Conservation (phyloP, 1,140 invertebrate species). For the Heterodera schachtii region DNA sequence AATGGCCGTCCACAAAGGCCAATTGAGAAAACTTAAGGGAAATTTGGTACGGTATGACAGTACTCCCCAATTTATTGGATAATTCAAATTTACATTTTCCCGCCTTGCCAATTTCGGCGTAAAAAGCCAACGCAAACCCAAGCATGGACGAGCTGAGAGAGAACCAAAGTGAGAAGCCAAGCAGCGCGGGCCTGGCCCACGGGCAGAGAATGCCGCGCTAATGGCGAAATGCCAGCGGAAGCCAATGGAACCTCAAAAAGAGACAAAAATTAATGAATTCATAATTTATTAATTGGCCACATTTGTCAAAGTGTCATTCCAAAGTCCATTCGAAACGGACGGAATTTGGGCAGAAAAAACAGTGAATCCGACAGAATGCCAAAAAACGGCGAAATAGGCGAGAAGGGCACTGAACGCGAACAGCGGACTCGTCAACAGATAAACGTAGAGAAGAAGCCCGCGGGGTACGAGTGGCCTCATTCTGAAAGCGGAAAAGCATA, state of each 20-base stretch:
- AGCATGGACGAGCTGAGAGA: slow-evolving; percentile 34
- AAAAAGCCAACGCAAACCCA: slow-evolving; percentile 21
- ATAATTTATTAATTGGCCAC: background rate
- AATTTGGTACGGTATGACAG: too few relatives aligned
- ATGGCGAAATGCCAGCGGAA: slow-evolving; percentile 11
- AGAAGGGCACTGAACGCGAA: slow-evolving; percentile 43
- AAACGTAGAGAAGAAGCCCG: slow-evolving; percentile 36
- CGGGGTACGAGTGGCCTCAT: slow-evolving; percentile 33
- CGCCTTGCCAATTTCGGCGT: background rate
- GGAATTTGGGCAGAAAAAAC: background rate
- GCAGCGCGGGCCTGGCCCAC: slow-evolving; percentile 40
- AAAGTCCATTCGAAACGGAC: background rate
- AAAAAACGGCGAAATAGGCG: slow-evolving; percentile 36
- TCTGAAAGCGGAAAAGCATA: background rate
- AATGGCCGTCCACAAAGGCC: background rate
- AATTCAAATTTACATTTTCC: background rate
- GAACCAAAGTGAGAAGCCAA: slow-evolving; percentile 49
- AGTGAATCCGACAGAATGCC: background rate
- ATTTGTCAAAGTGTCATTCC: background rate
- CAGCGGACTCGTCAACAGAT: slow-evolving; percentile 43
- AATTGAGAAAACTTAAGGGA: background rate
- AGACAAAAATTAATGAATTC: background rate
- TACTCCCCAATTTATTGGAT: too few relatives aligned
- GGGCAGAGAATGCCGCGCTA: slow-evolving; percentile 28
- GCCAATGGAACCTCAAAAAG: background rate